These are phyloP conservation scores for Sussaba pulchella DNA, from an alignment of 2,888 invertebrate species.

Conservation along the genomic window DNA sequence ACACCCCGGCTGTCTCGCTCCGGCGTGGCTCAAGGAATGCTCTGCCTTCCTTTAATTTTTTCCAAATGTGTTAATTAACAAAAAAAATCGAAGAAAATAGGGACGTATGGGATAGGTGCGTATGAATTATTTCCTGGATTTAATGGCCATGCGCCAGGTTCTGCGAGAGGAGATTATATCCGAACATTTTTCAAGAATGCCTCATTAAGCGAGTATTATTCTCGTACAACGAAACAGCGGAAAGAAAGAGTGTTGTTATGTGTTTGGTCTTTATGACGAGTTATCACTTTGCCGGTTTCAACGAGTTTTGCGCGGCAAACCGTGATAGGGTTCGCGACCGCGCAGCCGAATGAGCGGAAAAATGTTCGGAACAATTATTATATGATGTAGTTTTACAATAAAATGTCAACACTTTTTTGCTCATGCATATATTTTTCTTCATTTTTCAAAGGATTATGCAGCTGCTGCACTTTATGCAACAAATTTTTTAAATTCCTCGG, in stretches of 20 bases:
- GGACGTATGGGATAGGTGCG: constrained; percentile 32
- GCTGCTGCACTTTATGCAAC: not conserved
- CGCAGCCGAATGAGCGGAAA: not conserved
- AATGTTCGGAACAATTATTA: not conserved
- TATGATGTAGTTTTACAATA: too few species aligned
- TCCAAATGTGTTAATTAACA: constrained; percentile 61
- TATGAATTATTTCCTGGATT: constrained; percentile 63
- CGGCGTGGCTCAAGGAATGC: constrained; percentile 36
- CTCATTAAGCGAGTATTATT: constrained; percentile 66
- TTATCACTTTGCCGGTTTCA: constrained; percentile 5
- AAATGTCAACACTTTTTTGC: too few species aligned
- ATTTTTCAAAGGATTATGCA: too few species aligned
- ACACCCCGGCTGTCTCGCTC: constrained; percentile 9
- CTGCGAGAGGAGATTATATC: constrained; percentile 4
- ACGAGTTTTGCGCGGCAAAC: not conserved
- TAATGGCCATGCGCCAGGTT: constrained; percentile 55
- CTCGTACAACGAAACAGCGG: constrained; percentile 58
- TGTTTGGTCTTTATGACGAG: constrained; percentile 8
- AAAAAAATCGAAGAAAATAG: constrained; percentile 41
- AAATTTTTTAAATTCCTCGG: not conserved
- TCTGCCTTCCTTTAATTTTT: constrained; percentile 47
- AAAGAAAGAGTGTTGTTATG: constrained; percentile 14
- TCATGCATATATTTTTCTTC: not conserved
- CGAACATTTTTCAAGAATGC: constrained; percentile 47
- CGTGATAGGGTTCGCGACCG: not conserved